Conservation (phyloP, 1,140 invertebrate genomes). For the Thrips palmi region DNA sequence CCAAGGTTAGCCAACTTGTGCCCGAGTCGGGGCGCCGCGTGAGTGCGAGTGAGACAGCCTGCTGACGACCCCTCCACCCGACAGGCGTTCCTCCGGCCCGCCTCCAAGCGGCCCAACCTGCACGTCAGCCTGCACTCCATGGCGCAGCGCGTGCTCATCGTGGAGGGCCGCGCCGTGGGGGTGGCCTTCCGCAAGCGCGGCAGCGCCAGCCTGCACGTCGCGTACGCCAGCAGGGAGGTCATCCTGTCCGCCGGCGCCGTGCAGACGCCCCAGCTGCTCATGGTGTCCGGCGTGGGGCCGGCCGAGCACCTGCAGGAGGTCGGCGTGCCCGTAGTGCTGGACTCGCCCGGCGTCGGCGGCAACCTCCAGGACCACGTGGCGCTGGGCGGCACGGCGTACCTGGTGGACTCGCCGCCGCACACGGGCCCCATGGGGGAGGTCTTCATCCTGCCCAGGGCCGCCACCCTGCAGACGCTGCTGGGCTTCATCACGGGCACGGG, state of each 20-base stretch:
- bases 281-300: conserved; percentile 62
- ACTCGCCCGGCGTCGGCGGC: conserved; percentile 54
- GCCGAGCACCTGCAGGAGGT: conserved; percentile 29
- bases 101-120: conserved; percentile 48
- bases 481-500: conserved; percentile 32
- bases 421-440: conserved; percentile 27
- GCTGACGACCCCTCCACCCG: conserved; percentile 26
- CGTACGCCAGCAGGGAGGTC: conserved; percentile 37
- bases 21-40: too few relatives aligned
- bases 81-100: conserved; percentile 66
- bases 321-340: conserved; percentile 30
- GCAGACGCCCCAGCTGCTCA: conserved; percentile 33
- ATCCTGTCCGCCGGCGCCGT: conserved; percentile 46
- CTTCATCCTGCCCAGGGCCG: conserved; percentile 35
- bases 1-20: conserved; percentile 27
- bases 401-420: conserved; percentile 28
- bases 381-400: conserved; percentile 36
- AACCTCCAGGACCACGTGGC: conserved; percentile 66
- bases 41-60: neutral
- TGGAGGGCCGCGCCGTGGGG: conserved; percentile 31
- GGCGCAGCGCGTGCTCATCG: conserved; percentile 36
- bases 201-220: conserved; percentile 8
- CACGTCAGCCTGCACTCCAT: conserved; percentile 47
- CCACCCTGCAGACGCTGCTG: conserved; percentile 29
- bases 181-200: conserved; percentile 37